Conservation (phyloP, 2,888 invertebrate species). For the Scelioninae gen. 2 region DNA sequence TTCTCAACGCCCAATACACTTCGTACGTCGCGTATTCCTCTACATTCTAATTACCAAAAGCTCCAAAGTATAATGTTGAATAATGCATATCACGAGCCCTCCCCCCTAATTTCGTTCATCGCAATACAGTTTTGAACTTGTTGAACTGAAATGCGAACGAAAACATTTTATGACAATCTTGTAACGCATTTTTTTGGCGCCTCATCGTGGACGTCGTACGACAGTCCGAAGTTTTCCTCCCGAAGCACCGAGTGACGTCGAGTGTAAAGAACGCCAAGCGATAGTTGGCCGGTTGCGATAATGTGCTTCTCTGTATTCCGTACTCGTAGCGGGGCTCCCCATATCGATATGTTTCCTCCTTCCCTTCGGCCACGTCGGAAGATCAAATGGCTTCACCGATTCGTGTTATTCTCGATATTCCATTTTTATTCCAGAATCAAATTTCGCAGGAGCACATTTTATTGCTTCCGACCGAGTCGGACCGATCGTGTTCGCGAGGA, state of each 20-base stretch:
- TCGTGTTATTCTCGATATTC: slow-evolving; percentile 74
- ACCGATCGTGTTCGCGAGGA: slow-evolving; percentile 45
- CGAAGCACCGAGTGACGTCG: slow-evolving; percentile 55
- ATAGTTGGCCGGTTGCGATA: slow-evolving; percentile 69
- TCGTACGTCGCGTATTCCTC: too few species aligned
- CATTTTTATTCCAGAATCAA: slow-evolving; percentile 75
- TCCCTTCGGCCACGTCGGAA: slow-evolving; percentile 66
- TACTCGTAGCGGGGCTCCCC: slow-evolving; percentile 72
- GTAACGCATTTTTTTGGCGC: slow-evolving; percentile 26
- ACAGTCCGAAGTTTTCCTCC: slow-evolving; percentile 31
- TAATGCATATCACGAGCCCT: too few species aligned
- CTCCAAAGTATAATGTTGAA: too few species aligned
- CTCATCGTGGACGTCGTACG: background rate
- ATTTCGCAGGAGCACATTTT: slow-evolving; percentile 71
- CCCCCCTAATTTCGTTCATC: too few species aligned
- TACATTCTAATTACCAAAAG: too few species aligned
- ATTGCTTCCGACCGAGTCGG: slow-evolving; percentile 60
- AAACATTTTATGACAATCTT: slow-evolving; percentile 10
- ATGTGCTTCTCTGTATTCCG: slow-evolving; percentile 75
- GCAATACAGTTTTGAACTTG: too few species aligned
- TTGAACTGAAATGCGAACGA: background rate
- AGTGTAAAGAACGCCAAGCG: slow-evolving; percentile 55
- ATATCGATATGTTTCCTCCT: slow-evolving; percentile 72
- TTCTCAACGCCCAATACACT: too few species aligned
- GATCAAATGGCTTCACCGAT: slow-evolving; percentile 76